These are phyloP conservation scores for Ennomos fuscantarius DNA, from an alignment of 2,888 invertebrate species.

Conservation along the genomic window DNA sequence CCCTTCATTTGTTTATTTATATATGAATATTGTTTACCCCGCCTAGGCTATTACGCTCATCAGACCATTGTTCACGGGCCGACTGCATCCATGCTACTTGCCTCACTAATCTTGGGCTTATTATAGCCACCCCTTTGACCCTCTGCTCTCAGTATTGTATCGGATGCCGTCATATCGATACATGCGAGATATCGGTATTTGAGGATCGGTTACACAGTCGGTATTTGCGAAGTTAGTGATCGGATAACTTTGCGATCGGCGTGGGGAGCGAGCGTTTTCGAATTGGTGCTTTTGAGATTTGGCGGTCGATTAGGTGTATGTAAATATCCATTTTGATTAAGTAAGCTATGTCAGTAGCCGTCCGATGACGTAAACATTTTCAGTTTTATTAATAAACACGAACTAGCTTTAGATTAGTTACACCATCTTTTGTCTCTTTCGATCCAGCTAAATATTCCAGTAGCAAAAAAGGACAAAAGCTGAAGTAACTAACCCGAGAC, in stretches of 20 bases:
- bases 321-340: too few relatives aligned
- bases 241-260: background rate
- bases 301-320: slow-evolving; percentile 9
- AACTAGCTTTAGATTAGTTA: too few relatives aligned
- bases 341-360: too few relatives aligned
- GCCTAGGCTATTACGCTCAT: slow-evolving; percentile 68
- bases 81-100: slow-evolving; percentile 58
- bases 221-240: background rate
- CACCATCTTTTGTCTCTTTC: too few relatives aligned
- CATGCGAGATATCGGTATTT: slow-evolving; percentile 40
- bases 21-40: slow-evolving; percentile 24
- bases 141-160: slow-evolving; percentile 54
- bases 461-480: too few relatives aligned
- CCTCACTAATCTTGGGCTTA: slow-evolving; percentile 61
- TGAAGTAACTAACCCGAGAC: too few relatives aligned
- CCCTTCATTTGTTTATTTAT: slow-evolving; percentile 18
- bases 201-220: slow-evolving; percentile 3
- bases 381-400: too few relatives aligned
- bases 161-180: slow-evolving; percentile 54
- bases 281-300: slow-evolving; percentile 8
- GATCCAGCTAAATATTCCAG: too few relatives aligned
- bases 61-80: slow-evolving; percentile 64
- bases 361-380: too few relatives aligned
- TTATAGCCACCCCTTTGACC: slow-evolving; percentile 59
- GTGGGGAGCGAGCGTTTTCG: slow-evolving; percentile 8